Evolutionary conservation across 2,797 vertebrate species (phyloP).

Genomic region (Cynodonichthys magdalenae): DNA sequence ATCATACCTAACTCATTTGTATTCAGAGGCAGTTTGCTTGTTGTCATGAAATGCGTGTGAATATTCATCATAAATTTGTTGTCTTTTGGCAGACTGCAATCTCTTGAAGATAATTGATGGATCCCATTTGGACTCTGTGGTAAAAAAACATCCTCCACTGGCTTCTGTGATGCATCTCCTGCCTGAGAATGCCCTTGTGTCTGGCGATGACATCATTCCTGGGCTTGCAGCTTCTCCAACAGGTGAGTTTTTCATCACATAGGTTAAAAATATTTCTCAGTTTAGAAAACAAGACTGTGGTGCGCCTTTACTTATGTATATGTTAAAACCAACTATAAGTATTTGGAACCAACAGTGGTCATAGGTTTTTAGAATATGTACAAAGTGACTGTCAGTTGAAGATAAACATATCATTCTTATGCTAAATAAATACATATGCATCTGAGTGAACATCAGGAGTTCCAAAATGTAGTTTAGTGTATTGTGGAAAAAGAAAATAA

Average conservation of each 20-base stretch:
- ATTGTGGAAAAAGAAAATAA: neutral
- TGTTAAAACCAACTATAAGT: neutral
- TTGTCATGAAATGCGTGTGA: conserved; percentile 30
- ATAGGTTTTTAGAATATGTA: neutral
- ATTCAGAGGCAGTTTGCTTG: conserved; percentile 20
- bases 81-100: conserved; percentile 78
- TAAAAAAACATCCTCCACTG: conserved; percentile 82
- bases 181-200: conserved; percentile 88
- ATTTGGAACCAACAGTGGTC: neutral
- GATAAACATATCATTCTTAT: neutral
- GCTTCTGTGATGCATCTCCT: conserved; percentile 82
- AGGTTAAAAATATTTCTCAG: neutral
- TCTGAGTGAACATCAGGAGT: neutral
- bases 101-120: conserved; percentile 82
- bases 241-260: conserved; percentile 65
- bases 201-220: conserved; percentile 83
- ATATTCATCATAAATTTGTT: conserved; percentile 14
- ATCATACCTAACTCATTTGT: conserved; percentile 26
- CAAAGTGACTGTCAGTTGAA: neutral
- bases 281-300: neutral
- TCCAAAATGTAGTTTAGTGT: neutral
- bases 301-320: neutral
- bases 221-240: conserved; percentile 75
- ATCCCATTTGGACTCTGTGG: conserved; percentile 80
- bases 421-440: neutral